Percentiles rank a stretch among this genome's conserved stretches.
phyloP scores from a whole-genome alignment of 1,140 invertebrate species.

The Listronotus bonariensis region DNA sequence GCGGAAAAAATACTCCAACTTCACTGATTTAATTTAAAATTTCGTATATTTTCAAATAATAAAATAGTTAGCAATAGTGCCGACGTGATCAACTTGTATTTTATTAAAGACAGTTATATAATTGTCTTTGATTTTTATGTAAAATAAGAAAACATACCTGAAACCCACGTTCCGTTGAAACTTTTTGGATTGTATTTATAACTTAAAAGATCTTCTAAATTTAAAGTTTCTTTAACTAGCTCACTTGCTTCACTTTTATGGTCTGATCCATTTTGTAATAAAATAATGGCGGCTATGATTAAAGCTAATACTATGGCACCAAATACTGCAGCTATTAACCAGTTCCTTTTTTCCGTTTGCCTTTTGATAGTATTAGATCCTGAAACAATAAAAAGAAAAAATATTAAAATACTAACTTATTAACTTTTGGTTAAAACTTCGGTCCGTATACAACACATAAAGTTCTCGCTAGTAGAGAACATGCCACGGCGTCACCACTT shows the following conservation, averaged over 20 bases:
- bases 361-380: conserved; percentile 56
- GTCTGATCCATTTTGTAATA: conserved; percentile 39
- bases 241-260: conserved; percentile 23
- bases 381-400: conserved; percentile 41
- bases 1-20: no score
- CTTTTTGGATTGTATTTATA: conserved; percentile 56
- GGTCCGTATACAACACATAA: no score
- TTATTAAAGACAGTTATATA: no score
- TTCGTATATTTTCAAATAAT: no score
- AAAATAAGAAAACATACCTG: conserved; percentile 46
- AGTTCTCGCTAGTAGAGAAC: no score
- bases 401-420: no score
- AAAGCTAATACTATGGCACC: conserved; percentile 45
- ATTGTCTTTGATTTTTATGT: not conserved
- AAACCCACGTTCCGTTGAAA: conserved; percentile 63
- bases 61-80: no score
- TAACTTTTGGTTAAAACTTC: no score
- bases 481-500: no score
- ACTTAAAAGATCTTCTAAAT: conserved; percentile 57
- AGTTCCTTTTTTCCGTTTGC: conserved; percentile 51
- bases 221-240: conserved; percentile 38
- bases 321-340: conserved; percentile 48
- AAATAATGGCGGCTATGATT: conserved; percentile 45
- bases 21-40: no score
- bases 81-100: no score